Conservation (phyloP, 2,888 invertebrate genomes). For the Parnassius glacialis region DNA sequence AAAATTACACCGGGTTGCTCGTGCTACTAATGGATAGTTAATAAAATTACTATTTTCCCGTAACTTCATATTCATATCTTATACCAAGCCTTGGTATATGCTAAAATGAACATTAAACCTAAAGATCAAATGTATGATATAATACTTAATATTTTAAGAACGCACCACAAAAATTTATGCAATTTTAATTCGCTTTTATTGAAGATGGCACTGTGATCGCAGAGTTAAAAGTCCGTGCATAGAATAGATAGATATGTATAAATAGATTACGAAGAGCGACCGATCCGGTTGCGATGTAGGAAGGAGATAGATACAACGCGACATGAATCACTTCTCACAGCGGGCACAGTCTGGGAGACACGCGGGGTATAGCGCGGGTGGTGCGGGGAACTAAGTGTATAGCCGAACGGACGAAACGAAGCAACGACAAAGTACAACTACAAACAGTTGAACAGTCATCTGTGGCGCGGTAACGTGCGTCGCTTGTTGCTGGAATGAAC, state of each 20-base stretch:
- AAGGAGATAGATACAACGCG: slow-evolving; percentile 80
- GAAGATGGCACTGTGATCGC: slow-evolving; percentile 45
- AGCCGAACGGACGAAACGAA: slow-evolving; percentile 59
- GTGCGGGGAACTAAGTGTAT: slow-evolving; percentile 41
- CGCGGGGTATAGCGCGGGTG: slow-evolving; percentile 61
- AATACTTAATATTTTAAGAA: not conserved
- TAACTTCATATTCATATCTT: slow-evolving; percentile 4
- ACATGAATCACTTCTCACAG: slow-evolving; percentile 80
- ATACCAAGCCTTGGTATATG: not conserved
- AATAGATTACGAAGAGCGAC: slow-evolving; percentile 79
- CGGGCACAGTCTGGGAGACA: slow-evolving; percentile 58
- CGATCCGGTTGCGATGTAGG: slow-evolving; percentile 80
- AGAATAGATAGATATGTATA: slow-evolving; percentile 65
- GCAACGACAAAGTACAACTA: slow-evolving; percentile 70
- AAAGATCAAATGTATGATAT: not conserved
- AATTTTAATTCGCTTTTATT: slow-evolving; percentile 27
- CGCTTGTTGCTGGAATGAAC: slow-evolving; percentile 48
- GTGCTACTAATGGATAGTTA: slow-evolving; percentile 29
- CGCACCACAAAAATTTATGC: not conserved
- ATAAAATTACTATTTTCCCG: slow-evolving; percentile 29
- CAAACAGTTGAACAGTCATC: slow-evolving; percentile 75
- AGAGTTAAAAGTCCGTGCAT: slow-evolving; percentile 71
- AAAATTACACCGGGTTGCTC: slow-evolving; percentile 58
- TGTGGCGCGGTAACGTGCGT: slow-evolving; percentile 66
- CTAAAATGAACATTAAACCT: not conserved